Evolutionary conservation across 2,888 invertebrate species (phyloP).

Genomic region (Leptarthrus brevirostris): DNA sequence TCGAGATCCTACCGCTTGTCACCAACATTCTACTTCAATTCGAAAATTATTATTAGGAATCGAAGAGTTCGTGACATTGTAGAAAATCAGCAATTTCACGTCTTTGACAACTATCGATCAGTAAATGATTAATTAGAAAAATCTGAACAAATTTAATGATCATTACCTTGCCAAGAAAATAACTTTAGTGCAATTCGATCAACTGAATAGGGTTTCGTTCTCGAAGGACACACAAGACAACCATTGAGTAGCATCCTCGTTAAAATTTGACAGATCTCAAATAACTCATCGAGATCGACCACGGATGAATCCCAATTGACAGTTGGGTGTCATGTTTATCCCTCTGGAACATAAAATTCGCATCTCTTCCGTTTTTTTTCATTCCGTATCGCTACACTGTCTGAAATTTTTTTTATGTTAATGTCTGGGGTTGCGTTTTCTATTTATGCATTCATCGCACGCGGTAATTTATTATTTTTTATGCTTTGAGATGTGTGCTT

Average conservation of each 20-base stretch:
- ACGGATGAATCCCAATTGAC: conserved; percentile 67
- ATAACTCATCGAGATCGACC: conserved; percentile 58
- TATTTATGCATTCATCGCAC: conserved; percentile 63
- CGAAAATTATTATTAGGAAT: too few relatives aligned
- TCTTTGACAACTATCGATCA: conserved; percentile 66
- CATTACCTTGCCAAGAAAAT: conserved; percentile 47
- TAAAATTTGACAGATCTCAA: conserved; percentile 36
- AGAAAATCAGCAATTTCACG: conserved; percentile 63
- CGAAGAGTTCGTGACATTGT: too few relatives aligned
- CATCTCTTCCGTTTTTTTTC: conserved; percentile 53
- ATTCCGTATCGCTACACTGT: conserved; percentile 53
- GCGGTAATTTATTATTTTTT: conserved; percentile 67
- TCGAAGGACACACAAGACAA: neutral
- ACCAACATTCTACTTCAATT: too few relatives aligned
- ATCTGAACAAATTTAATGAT: conserved; percentile 47
- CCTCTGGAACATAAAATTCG: conserved; percentile 57
- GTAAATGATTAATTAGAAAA: conserved; percentile 65
- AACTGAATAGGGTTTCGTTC: conserved; percentile 46
- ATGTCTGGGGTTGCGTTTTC: conserved; percentile 57
- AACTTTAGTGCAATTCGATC: conserved; percentile 23
- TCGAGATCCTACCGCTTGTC: too few relatives aligned
- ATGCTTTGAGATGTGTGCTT: conserved; percentile 57
- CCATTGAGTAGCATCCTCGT: conserved; percentile 9
- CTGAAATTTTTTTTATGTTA: conserved; percentile 56
- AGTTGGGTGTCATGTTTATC: conserved; percentile 69